phyloP scores from a whole-genome alignment of 2,113 vertebrate species.

The Amphiprion percula region DNA sequence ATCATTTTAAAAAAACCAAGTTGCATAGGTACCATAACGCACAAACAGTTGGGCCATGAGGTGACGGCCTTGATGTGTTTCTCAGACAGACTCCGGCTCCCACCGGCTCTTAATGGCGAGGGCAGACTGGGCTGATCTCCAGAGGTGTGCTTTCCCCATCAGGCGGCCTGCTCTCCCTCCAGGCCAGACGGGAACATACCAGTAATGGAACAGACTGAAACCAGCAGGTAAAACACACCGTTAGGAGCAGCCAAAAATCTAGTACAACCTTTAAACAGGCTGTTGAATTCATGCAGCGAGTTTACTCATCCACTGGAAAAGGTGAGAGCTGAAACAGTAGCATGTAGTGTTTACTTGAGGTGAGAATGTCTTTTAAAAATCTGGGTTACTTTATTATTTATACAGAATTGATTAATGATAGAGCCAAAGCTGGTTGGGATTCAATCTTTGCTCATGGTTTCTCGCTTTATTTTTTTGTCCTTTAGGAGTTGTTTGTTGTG shows the following conservation, averaged over 20 bases:
- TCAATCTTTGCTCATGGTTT: no score
- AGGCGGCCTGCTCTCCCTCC: slow-evolving; percentile 38
- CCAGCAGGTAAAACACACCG: slow-evolving; percentile 48
- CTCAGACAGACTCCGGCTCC: slow-evolving; percentile 48
- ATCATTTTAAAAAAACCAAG: slow-evolving; percentile 5
- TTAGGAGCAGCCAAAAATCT: slow-evolving; percentile 15
- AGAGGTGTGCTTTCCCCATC: slow-evolving; percentile 74
- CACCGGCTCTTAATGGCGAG: slow-evolving; percentile 29
- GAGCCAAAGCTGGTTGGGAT: no score
- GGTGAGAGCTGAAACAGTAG: neutral
- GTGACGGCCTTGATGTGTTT: slow-evolving; percentile 57
- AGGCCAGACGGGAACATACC: slow-evolving; percentile 61
- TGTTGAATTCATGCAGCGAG: neutral
- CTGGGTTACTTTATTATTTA: neutral
- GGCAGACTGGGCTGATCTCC: slow-evolving; percentile 60
- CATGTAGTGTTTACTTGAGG: neutral
- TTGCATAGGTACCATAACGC: neutral
- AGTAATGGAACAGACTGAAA: slow-evolving; percentile 60
- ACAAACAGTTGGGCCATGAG: slow-evolving; percentile 25
- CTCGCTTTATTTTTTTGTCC: no score
- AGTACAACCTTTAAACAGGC: slow-evolving; percentile 37
- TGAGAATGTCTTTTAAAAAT: neutral
- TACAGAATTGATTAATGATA: no score
- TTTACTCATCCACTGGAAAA: slow-evolving; percentile 27
- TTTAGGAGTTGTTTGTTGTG: no score